phyloP scores from a whole-genome alignment of 2,113 vertebrate species.

The Lepidothrix coronata region DNA sequence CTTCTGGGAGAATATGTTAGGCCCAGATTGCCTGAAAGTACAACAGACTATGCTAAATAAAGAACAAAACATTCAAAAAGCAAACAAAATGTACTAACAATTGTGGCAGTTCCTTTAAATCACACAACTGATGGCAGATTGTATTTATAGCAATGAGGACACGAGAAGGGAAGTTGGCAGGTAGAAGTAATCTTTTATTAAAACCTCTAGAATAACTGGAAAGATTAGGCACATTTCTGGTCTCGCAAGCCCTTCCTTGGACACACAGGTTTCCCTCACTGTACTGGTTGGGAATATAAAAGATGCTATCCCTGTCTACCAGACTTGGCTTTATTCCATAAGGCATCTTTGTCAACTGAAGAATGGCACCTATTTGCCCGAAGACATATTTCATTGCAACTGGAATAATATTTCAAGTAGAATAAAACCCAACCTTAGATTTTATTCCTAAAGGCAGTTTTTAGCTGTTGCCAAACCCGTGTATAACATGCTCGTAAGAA shows the following conservation, averaged over 20 bases:
- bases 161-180: background rate
- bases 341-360: background rate
- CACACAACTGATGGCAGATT: background rate
- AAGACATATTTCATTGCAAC: background rate
- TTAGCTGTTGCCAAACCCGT: background rate
- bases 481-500: background rate
- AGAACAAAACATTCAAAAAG: background rate
- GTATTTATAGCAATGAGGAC: background rate
- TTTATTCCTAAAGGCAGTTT: background rate
- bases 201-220: background rate
- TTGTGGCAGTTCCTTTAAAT: background rate
- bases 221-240: background rate
- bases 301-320: background rate
- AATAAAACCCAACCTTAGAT: background rate
- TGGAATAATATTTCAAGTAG: background rate
- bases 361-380: background rate
- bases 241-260: background rate
- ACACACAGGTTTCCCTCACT: background rate
- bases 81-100: background rate
- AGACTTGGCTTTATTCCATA: background rate
- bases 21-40: background rate
- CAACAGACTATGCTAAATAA: background rate
- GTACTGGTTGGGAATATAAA: background rate
- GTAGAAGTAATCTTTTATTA: background rate
- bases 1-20: background rate